Conservation (phyloP, 2,888 invertebrate species). For the Nemapogon koenigi region DNA sequence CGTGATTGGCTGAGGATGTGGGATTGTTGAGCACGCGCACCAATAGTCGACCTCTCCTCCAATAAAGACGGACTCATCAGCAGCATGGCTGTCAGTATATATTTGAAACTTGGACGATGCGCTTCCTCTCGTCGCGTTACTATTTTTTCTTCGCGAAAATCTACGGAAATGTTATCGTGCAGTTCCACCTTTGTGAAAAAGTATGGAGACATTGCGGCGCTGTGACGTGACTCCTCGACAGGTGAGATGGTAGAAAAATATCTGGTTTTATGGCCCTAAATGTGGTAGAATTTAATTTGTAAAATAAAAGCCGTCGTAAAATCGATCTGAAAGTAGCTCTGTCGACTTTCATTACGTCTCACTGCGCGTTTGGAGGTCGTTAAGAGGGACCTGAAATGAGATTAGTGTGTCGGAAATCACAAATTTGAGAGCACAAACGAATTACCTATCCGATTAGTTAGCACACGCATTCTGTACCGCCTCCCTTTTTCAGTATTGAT, state of each 20-base stretch:
- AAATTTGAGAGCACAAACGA: too few species aligned
- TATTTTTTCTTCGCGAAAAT: conserved; percentile 62
- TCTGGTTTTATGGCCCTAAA: too few species aligned
- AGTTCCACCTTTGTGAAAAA: conserved; percentile 55
- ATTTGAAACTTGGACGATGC: conserved; percentile 88
- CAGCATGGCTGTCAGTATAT: conserved; percentile 98
- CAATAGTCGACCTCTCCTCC: conserved; percentile 72
- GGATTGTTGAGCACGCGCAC: too few species aligned
- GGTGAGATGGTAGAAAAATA: conserved; percentile 29
- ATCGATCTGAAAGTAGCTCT: conserved; percentile 35
- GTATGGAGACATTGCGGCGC: conserved; percentile 64
- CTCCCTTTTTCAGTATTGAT: too few species aligned
- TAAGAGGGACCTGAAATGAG: too few species aligned
- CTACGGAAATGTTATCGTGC: conserved; percentile 61
- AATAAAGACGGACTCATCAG: conserved; percentile 85
- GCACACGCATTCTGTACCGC: too few species aligned
- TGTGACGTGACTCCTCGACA: conserved; percentile 51
- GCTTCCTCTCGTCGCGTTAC: conserved; percentile 79
- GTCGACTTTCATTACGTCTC: too few species aligned
- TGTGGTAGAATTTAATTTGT: too few species aligned
- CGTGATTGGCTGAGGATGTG: too few species aligned
- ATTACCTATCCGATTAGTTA: too few species aligned
- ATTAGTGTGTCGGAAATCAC: too few species aligned
- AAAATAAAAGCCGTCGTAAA: conserved; percentile 21
- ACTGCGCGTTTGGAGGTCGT: too few species aligned